Conservation (phyloP, 2,113 vertebrate species). For the Labeo catla region DNA sequence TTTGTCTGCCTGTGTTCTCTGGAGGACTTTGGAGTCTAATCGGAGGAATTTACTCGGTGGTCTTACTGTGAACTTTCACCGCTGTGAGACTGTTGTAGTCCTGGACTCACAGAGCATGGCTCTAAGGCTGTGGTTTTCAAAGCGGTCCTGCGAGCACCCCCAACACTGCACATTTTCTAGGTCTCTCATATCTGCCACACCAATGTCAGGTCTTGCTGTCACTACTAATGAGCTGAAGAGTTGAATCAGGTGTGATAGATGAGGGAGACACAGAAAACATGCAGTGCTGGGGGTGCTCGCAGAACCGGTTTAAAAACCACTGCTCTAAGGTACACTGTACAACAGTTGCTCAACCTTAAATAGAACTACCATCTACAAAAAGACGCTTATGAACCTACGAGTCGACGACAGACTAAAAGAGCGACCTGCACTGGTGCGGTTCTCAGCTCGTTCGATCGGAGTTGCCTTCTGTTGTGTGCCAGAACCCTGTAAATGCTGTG, state of each 20-base stretch:
- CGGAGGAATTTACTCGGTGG: too few relatives aligned
- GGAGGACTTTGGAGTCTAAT: background rate
- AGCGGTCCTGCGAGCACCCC: too few relatives aligned
- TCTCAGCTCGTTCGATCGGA: background rate
- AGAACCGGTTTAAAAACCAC: too few relatives aligned
- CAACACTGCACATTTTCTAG: too few relatives aligned
- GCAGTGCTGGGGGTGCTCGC: too few relatives aligned
- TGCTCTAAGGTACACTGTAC: background rate
- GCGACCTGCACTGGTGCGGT: too few relatives aligned
- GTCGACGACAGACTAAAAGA: too few relatives aligned
- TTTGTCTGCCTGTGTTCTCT: background rate
- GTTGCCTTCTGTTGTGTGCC: background rate
- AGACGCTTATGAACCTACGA: background rate
- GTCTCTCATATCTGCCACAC: too few relatives aligned
- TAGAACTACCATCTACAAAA: background rate
- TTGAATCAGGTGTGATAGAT: too few relatives aligned
- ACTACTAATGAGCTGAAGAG: too few relatives aligned
- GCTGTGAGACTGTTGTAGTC: background rate
- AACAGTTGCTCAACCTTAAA: background rate
- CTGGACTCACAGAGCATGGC: background rate
- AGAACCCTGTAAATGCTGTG: background rate
- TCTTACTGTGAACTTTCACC: background rate
- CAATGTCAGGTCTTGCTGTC: too few relatives aligned
- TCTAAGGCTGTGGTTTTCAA: background rate
- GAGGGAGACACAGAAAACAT: too few relatives aligned